A percentile compares a stretch with the other conserved stretches of the same genome.
These are phyloP conservation scores for Pogonomyrmex barbatus DNA, from an alignment of 1,140 invertebrate genomes.

Conservation along the genomic window DNA sequence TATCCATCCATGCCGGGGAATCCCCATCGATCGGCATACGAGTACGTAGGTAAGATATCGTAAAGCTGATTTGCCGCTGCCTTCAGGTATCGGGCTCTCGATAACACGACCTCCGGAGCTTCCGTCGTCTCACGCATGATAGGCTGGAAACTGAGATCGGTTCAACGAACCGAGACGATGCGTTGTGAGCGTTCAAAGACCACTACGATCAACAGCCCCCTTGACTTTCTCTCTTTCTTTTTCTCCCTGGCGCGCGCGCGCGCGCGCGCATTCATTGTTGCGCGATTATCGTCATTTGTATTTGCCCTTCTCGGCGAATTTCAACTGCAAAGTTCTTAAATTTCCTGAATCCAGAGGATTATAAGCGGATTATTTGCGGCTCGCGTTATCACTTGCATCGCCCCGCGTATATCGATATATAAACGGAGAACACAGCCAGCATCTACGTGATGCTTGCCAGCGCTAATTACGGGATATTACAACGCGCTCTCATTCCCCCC, in stretches of 20 bases:
- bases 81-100: slow-evolving; percentile 54
- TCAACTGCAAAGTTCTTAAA: background rate
- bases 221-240: background rate
- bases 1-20: slow-evolving; percentile 34
- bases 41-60: slow-evolving; percentile 45
- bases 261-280: background rate
- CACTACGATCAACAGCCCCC: background rate
- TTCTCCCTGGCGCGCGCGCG: background rate
- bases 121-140: slow-evolving; percentile 51
- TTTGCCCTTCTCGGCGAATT: background rate
- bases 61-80: slow-evolving; percentile 54
- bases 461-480: slow-evolving; percentile 80
- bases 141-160: slow-evolving; percentile 20
- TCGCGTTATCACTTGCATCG: slow-evolving; percentile 48
- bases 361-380: background rate
- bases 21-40: slow-evolving; percentile 56
- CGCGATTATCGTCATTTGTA: background rate
- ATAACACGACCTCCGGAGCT: slow-evolving; percentile 45
- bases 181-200: slow-evolving; percentile 16
- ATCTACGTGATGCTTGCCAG: slow-evolving; percentile 58
- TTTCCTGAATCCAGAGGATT: slow-evolving; percentile 4
- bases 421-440: background rate
- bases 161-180: slow-evolving; percentile 27
- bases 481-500: slow-evolving; percentile 35
- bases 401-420: slow-evolving; percentile 48